Evolutionary conservation across 2,113 vertebrate genomes (phyloP).

Genomic region (Hippocampus mohnikei): DNA sequence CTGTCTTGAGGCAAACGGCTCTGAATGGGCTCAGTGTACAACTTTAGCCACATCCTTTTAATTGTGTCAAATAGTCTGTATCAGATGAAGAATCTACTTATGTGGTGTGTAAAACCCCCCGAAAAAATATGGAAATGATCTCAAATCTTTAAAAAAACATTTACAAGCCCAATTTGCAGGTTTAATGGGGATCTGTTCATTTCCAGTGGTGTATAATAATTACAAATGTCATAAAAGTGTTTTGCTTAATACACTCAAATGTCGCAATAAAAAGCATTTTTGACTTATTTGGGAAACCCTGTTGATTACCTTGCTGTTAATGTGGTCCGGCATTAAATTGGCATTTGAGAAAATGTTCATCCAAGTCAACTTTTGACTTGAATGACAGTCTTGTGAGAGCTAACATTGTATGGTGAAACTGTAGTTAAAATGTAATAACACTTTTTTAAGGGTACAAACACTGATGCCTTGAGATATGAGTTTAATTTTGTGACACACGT

Average conservation of each 20-base stretch:
- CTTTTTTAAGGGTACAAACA: background rate
- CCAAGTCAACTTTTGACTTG: background rate
- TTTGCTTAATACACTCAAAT: background rate
- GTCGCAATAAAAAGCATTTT: background rate
- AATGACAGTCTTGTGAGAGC: no score
- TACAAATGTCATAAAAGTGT: background rate
- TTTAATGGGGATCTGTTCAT: background rate
- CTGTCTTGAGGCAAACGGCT: conserved; percentile 44
- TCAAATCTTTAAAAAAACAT: background rate
- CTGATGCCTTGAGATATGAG: no score
- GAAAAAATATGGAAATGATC: conserved; percentile 14
- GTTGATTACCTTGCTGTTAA: background rate
- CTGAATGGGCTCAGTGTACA: conserved; percentile 9
- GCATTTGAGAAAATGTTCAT: background rate
- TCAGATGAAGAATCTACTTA: conserved; percentile 47
- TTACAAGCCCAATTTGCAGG: background rate
- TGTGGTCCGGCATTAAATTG: background rate
- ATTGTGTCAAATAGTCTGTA: conserved; percentile 47
- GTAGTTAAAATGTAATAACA: conserved; percentile 14
- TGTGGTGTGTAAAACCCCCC: conserved; percentile 10
- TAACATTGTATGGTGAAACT: conserved; percentile 6
- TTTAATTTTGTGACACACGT: no score
- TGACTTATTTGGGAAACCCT: background rate
- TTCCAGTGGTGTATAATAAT: background rate
- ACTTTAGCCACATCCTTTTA: conserved; percentile 4